These are phyloP conservation scores for Carcharodon carcharias DNA, from an alignment of 2,797 vertebrate genomes.

Conservation along the genomic window DNA sequence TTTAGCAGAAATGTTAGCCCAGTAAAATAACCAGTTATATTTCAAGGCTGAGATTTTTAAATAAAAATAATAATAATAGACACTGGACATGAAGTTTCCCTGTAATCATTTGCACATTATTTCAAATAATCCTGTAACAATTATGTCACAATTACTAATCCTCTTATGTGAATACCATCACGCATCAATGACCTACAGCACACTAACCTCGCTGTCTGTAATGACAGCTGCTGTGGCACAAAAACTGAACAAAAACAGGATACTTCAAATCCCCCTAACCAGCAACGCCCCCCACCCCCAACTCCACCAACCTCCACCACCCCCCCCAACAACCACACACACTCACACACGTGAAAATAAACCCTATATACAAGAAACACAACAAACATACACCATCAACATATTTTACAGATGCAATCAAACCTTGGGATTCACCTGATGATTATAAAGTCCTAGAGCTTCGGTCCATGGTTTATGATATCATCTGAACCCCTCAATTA, in stretches of 20 bases:
- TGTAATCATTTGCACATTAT: conserved; percentile 25
- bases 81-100: conserved; percentile 5
- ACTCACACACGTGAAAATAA: not conserved
- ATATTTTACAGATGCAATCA: not conserved
- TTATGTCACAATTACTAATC: conserved; percentile 29
- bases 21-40: not conserved
- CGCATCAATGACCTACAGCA: conserved; percentile 1
- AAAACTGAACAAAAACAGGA: not conserved
- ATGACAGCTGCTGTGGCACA: not conserved
- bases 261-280: not conserved
- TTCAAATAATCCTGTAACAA: not conserved
- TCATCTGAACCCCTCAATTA: conserved; percentile 34
- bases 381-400: not conserved
- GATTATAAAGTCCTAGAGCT: conserved; percentile 2
- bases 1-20: not conserved
- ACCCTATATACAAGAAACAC: not conserved
- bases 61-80: conserved; percentile 15
- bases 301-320: not conserved
- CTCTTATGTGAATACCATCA: conserved; percentile 30
- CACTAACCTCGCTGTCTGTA: not conserved
- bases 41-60: not conserved
- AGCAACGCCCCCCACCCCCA: not conserved
- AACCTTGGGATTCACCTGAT: conserved; percentile 4
- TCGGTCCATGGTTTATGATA: conserved; percentile 25
- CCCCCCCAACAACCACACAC: not conserved